Base-by-base conservation (phyloP, 2,888 invertebrate species). In the Macropis europaea region DNA sequence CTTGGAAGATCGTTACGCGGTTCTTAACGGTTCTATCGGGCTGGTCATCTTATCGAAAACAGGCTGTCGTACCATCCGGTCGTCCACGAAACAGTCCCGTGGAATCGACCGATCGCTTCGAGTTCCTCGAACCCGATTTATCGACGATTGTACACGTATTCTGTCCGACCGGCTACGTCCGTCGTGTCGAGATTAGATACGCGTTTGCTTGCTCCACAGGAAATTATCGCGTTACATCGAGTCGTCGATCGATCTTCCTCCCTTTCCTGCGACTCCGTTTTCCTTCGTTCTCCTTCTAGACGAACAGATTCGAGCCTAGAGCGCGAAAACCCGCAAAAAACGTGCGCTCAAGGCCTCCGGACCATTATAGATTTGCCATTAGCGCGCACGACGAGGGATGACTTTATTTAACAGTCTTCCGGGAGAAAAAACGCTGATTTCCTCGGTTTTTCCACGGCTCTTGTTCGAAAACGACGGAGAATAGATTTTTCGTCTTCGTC, bases 291-390 rank as follows among this genome's bases (percentile, higher is more conserved):
- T n/a, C n/a, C n/a, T n/a, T n/a, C n/a, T n/a, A n/a, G n/a, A n/a
- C n/a, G n/a, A n/a, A n/a, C n/a, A n/a, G n/a, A n/a, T n/a, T n/a
- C n/a, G n/a, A 11, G 7, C 26, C 34, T 28, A 36, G 28, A 24
- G 22, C 40, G 15, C 15, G 5, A 15, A 6, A 24, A n/a, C n/a
- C 3, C 1, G 47, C 19, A 32, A 54, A 50, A 70, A 69, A 69
- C 47, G 30, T 30, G 17, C n/a, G n/a, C 2, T 30, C n/a, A 15
- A 47, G 40, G 32, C 32, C 60, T 17, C 9, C 22, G 34, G 34
- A 4, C 57, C 73, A 72, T 80, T 80, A 80, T 80, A 73, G 79
- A 76, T 80, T 80, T 81, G 42, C 81, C 79, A 80, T 80, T 78
- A 81, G 78, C 61, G 38, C 61, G 38, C 60, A 15, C 48, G 52